Percentiles rank a stretch among this genome's conserved stretches.
Evolutionary conservation across 2,888 invertebrate species (phyloP).

Genomic region (Eristalis arbustorum): DNA sequence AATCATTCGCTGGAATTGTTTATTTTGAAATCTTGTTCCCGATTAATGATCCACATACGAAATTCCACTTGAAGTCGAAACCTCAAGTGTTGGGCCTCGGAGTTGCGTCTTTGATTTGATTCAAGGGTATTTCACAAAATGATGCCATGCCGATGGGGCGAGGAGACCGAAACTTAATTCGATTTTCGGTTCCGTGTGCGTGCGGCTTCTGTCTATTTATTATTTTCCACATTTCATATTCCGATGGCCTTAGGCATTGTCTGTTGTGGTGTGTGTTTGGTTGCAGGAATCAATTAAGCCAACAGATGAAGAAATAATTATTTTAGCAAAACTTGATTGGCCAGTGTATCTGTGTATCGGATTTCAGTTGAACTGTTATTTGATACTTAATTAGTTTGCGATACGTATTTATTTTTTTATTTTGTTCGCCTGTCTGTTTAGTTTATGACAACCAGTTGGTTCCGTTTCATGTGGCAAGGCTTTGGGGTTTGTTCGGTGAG

Average conservation of each 20-base stretch:
- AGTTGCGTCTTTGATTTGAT: neutral
- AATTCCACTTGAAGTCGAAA: neutral
- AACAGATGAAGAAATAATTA: conserved; percentile 3
- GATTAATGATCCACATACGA: conserved; percentile 6
- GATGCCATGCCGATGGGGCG: neutral
- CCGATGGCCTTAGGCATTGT: neutral
- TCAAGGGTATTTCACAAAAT: neutral
- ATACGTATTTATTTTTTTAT: neutral
- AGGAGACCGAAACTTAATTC: neutral
- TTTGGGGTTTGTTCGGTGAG: neutral
- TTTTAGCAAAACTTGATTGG: conserved; percentile 9
- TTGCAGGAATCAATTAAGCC: conserved; percentile 13
- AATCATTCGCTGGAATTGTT: neutral
- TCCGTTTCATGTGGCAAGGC: neutral
- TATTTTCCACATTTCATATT: conserved; percentile 7
- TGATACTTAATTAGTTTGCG: neutral
- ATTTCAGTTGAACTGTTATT: neutral
- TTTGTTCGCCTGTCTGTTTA: neutral
- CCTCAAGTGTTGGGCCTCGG: neutral
- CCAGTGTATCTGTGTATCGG: neutral
- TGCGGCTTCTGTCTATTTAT: neutral
- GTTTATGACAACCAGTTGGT: neutral
- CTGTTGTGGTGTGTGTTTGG: neutral
- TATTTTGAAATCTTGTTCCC: neutral
- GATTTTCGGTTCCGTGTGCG: neutral